These are phyloP conservation scores for Perizoma flavofasciatum DNA, from an alignment of 2,888 invertebrate species.

Conservation along the genomic window DNA sequence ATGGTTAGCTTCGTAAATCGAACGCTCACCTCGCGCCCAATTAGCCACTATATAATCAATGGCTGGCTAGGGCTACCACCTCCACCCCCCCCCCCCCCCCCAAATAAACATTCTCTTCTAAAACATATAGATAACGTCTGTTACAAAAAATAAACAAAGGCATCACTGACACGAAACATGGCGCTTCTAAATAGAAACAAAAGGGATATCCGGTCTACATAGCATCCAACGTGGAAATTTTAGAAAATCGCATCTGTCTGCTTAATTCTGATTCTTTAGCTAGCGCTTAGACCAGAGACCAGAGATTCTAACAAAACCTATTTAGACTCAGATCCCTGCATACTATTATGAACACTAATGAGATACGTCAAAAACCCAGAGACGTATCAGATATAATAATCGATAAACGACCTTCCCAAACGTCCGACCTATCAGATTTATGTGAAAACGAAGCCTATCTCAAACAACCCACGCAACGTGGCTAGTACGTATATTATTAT, in stretches of 20 bases:
- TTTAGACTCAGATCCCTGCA: conserved; percentile 15
- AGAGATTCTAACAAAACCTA: too few relatives aligned
- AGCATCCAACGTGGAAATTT: conserved; percentile 45
- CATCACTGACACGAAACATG: conserved; percentile 68
- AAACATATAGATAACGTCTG: conserved; percentile 50
- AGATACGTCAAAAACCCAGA: conserved; percentile 17
- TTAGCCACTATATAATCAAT: conserved; percentile 58
- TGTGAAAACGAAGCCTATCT: conserved; percentile 14
- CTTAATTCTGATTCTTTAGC: conserved; percentile 16
- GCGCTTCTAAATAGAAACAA: conserved; percentile 63
- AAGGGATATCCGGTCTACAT: conserved; percentile 67
- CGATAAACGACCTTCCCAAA: conserved; percentile 11
- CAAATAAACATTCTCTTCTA: conserved; percentile 53
- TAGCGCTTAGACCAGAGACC: conserved; percentile 2
- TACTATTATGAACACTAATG: conserved; percentile 25
- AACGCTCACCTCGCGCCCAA: conserved; percentile 50
- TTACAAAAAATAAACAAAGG: conserved; percentile 73
- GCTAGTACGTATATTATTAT: conserved; percentile 19
- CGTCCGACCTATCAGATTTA: conserved; percentile 13
- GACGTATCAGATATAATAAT: conserved; percentile 17
- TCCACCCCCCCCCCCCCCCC: too few relatives aligned
- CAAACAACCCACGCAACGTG: conserved; percentile 16
- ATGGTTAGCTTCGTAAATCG: conserved; percentile 26
- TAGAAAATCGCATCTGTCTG: conserved; percentile 41
- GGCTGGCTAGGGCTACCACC: conserved; percentile 31